A percentile compares a stretch with the other conserved stretches of the same genome.
phyloP scores from a whole-genome alignment of 1,140 invertebrate genomes.

The Ephestia elutella region DNA sequence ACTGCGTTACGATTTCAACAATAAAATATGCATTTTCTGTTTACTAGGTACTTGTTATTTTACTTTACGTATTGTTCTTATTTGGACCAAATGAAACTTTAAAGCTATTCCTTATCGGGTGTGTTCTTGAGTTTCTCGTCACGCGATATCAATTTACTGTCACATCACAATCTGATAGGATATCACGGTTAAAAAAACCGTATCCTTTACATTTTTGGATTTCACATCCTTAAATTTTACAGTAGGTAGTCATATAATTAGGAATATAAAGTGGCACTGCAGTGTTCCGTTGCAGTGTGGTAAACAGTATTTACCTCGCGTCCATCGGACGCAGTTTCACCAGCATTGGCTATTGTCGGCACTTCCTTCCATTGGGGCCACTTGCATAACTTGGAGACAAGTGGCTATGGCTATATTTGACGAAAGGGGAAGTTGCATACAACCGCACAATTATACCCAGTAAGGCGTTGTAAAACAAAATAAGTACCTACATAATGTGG shows the following conservation, averaged over 20 bases:
- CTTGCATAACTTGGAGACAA: background rate
- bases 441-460: background rate
- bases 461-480: too few relatives aligned
- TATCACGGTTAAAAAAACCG: too few relatives aligned
- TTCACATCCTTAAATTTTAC: background rate
- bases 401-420: background rate
- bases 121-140: too few relatives aligned
- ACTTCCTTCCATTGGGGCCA: conserved; percentile 1
- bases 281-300: background rate
- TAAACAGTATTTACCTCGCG: background rate
- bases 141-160: too few relatives aligned
- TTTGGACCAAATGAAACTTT: too few relatives aligned
- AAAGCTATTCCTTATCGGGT: too few relatives aligned
- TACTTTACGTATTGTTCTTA: too few relatives aligned
- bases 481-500: too few relatives aligned
- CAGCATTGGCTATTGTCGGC: background rate
- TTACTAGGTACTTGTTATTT: too few relatives aligned
- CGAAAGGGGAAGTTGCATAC: conserved; percentile 1
- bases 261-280: background rate
- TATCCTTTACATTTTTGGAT: background rate
- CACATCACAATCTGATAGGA: too few relatives aligned
- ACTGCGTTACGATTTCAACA: too few relatives aligned
- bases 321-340: background rate
- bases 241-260: background rate
- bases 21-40: too few relatives aligned